Percentiles rank a stretch among this genome's conserved stretches.
Conservation (phyloP, 2,113 vertebrate genomes). For the Salvelinus namaycush region DNA sequence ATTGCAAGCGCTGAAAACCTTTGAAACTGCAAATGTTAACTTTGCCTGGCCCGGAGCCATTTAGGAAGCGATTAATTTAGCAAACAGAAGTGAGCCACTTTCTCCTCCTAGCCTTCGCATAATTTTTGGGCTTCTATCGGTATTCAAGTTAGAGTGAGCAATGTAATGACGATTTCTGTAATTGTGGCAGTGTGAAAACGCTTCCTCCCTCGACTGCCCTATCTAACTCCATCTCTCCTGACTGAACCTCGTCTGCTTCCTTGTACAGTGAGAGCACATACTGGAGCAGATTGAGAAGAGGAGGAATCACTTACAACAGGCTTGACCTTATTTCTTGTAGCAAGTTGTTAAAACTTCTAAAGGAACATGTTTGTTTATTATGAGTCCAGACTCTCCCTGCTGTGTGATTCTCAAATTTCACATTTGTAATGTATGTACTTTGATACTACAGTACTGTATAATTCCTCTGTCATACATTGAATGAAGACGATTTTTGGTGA, state of each 20-base stretch:
- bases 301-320: constrained; percentile 67
- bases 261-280: constrained; percentile 61
- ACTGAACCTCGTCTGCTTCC: constrained; percentile 68
- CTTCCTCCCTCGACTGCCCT: constrained; percentile 63
- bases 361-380: constrained; percentile 58
- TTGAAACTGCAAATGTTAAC: constrained; percentile 99
- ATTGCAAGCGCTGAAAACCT: constrained; percentile 99
- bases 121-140: constrained; percentile 96
- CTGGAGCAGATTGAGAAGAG: constrained; percentile 51
- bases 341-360: constrained; percentile 56
- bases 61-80: constrained; percentile 99
- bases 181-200: constrained; percentile 94
- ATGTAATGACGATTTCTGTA: constrained; percentile 99
- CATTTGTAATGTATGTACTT: too few relatives aligned
- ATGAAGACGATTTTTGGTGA: too few relatives aligned
- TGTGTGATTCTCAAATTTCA: constrained; percentile 9
- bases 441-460: too few relatives aligned
- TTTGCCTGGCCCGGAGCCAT: constrained; percentile 99
- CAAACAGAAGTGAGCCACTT: constrained; percentile 99
- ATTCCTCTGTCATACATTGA: too few relatives aligned
- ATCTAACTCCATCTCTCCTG: constrained; percentile 64
- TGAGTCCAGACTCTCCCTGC: constrained; percentile 46
- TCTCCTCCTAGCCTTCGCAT: constrained; percentile 98
- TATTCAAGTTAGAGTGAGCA: constrained; percentile 99
- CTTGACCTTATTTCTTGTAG: constrained; percentile 69